These are phyloP conservation scores for Psittacula echo DNA, from an alignment of 2,797 vertebrate genomes.

Conservation along the genomic window DNA sequence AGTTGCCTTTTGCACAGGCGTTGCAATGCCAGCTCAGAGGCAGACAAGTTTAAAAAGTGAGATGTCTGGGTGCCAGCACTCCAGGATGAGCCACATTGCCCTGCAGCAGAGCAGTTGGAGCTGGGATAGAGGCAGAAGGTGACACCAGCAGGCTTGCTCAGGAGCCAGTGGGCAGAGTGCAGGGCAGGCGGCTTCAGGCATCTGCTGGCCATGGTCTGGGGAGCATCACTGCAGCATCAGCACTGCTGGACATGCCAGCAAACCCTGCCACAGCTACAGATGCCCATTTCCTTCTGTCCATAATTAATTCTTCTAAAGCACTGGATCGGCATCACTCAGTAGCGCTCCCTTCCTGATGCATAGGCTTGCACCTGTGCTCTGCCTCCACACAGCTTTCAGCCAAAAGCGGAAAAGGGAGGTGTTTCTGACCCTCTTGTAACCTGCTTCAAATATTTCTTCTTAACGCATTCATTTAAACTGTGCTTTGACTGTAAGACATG, in stretches of 20 bases:
- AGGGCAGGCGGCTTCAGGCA: neutral
- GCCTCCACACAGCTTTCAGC: neutral
- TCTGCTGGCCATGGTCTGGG: neutral
- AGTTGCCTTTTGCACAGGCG: neutral
- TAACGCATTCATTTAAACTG: fast-evolving
- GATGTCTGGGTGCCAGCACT: fast-evolving
- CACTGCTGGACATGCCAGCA: neutral
- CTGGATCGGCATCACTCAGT: fast-evolving
- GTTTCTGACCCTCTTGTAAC: neutral
- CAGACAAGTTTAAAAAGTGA: neutral
- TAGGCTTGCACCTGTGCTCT: fast-evolving
- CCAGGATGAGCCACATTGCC: neutral
- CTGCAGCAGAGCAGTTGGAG: neutral
- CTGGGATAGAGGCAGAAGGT: neutral
- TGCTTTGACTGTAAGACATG: neutral
- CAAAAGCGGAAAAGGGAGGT: neutral
- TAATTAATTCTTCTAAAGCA: neutral
- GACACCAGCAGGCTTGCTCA: neutral
- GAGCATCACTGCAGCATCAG: neutral
- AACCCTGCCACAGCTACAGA: neutral
- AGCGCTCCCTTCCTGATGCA: neutral
- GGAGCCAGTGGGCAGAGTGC: neutral
- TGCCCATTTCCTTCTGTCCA: neutral
- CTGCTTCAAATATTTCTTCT: neutral
- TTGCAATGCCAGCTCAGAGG: neutral